Conservation (phyloP, 1,140 invertebrate species). For the Armadillidium nasatum region DNA sequence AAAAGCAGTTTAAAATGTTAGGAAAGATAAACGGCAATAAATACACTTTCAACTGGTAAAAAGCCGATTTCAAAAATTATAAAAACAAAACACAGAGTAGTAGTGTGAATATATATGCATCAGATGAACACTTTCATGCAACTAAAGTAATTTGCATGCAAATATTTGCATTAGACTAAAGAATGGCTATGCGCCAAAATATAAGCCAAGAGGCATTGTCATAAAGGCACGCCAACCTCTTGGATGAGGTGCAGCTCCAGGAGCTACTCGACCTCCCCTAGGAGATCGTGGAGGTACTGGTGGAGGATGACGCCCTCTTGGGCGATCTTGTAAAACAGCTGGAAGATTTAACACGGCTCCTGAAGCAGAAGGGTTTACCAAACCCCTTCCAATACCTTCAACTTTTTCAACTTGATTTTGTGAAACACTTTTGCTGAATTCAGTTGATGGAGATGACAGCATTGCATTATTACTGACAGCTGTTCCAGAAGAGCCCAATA, state of each 20-base stretch:
- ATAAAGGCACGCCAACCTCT: constrained; percentile 41
- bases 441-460: constrained; percentile 12
- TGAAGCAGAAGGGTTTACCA: constrained; percentile 27
- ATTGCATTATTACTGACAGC: no score
- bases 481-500: no score
- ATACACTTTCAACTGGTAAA: no score
- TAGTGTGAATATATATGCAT: no score
- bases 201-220: constrained; percentile 31
- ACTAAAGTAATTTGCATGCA: no score
- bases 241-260: constrained; percentile 29
- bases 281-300: constrained; percentile 49
- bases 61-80: no score
- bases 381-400: constrained; percentile 2
- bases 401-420: neutral
- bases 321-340: constrained; percentile 66
- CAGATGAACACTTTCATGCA: no score
- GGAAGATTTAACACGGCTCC: constrained; percentile 56
- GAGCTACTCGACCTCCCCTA: constrained; percentile 47
- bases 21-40: no score
- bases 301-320: constrained; percentile 46
- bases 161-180: neutral
- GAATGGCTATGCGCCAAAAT: constrained; percentile 21
- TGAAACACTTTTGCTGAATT: neutral
- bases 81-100: no score
- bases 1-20: no score